Evolutionary conservation across 2,113 vertebrate species (phyloP).

Genomic region (Oceanodroma tethys): DNA sequence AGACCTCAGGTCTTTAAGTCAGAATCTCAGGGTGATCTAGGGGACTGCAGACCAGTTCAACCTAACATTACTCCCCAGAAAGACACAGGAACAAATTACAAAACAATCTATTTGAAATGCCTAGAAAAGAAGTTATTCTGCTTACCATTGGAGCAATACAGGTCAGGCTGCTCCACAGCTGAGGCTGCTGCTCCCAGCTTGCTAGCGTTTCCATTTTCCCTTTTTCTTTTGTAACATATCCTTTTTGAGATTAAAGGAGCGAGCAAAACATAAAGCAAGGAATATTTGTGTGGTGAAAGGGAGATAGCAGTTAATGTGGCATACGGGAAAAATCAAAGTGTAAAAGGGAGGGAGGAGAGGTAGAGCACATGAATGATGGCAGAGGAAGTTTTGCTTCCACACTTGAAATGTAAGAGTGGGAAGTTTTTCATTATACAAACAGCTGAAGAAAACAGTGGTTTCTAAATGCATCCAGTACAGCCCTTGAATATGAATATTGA

Average conservation of each 20-base stretch:
- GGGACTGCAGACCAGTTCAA: not conserved
- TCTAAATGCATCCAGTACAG: not conserved
- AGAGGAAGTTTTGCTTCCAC: not conserved
- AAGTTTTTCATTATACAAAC: not conserved
- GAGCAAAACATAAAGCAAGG: not conserved
- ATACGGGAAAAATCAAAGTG: not conserved
- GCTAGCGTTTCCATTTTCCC: not conserved
- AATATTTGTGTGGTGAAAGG: not conserved
- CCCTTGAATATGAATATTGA: not conserved
- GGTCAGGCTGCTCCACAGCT: not conserved
- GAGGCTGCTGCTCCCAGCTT: not conserved
- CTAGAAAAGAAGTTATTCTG: not conserved
- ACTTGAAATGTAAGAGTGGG: not conserved
- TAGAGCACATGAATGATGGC: not conserved
- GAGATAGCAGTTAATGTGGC: not conserved
- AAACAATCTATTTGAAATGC: not conserved
- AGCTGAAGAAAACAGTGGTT: not conserved
- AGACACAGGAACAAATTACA: not conserved
- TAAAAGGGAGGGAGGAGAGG: not conserved
- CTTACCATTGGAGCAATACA: not conserved
- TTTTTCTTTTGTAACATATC: not conserved
- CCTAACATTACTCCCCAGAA: not conserved
- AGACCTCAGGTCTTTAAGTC: not conserved
- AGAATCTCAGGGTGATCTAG: not conserved
- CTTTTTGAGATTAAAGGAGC: not conserved